Evolutionary conservation across 2,113 vertebrate species (phyloP), one percentile per base, ranked within the genome.

Genomic region (Megaceryle torquata): DNA sequence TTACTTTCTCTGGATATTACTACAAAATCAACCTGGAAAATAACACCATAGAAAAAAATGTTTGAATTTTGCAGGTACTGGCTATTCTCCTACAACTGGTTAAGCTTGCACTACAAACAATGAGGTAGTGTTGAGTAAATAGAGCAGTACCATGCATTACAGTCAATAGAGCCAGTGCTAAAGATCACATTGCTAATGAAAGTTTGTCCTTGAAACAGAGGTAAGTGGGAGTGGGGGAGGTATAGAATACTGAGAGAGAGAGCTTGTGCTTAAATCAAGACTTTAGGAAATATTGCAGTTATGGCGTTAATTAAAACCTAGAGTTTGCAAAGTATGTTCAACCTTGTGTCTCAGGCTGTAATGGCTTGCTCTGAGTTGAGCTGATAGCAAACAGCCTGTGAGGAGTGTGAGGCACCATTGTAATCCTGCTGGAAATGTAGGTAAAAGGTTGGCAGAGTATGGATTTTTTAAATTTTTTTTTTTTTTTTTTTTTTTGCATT

Each of bases 111-210:
- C 95, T 94, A 91, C 98, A 98, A 98, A 97, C 96, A 98, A 74
- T 92, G 95, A 93, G 75, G 81, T 79, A 97, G 92, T 95, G 94
- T 96, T 97, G 96, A 97, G 95, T 95, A 97, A 98, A 98, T 91
- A 97, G 64, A 67, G 79, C 80, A 54, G 85, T 80, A 44, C 82
- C 76, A 29, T 92, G 94, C 95, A 67, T 90, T 92, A 41, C 76
- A 88, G 97, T 97, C 97, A 96, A 98, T 97, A 97, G 94, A 91
- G 80, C 39, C 86, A 93, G 93, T 97, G 98, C 98, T 98, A 98
- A 98, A 98, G 98, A 98, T 98, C 98, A 97, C 93, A 95, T 97
- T 97, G 98, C 97, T 96, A 95, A 93, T 93, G 95, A 97, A 91
- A 94, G 94, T 91, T 92, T 94, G 96, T 90, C 96, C 97, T 97